A percentile compares a stretch with the other conserved stretches of the same genome.
Evolutionary conservation across 2,797 vertebrate species (phyloP).

Genomic region (Poecilia wingei): DNA sequence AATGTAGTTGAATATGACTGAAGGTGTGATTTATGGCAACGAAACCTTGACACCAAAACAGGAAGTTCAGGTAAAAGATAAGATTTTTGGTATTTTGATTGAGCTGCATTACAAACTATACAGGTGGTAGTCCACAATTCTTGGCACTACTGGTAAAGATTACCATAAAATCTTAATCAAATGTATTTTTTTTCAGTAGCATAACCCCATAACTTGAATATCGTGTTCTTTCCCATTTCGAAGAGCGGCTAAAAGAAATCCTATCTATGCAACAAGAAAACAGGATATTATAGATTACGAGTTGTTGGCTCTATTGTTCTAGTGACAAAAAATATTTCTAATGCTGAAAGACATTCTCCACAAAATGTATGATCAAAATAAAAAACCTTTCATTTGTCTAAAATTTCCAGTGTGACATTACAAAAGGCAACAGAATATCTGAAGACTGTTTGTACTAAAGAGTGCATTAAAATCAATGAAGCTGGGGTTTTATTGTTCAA

Average conservation of each 20-base stretch:
- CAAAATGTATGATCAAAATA: not conserved
- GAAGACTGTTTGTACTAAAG: not conserved
- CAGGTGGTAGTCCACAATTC: not conserved
- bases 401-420: not conserved
- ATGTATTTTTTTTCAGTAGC: not conserved
- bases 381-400: not conserved
- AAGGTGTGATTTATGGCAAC: slow-evolving; percentile 36
- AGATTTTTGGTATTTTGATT: not conserved
- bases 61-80: slow-evolving; percentile 26
- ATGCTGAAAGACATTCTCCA: not conserved
- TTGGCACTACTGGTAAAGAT: not conserved
- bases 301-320: not conserved
- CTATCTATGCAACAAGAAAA: not conserved
- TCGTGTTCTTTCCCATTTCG: not conserved
- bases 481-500: not conserved
- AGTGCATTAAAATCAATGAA: not conserved
- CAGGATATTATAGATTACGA: not conserved
- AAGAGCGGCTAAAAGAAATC: not conserved
- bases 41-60: slow-evolving; percentile 35
- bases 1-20: slow-evolving; percentile 48
- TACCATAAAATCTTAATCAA: not conserved
- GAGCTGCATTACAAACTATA: not conserved
- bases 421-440: not conserved
- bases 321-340: not conserved
- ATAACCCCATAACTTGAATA: not conserved